Evolutionary conservation across 2,888 invertebrate species (phyloP).

Genomic region (Cryptus viduatorius): DNA sequence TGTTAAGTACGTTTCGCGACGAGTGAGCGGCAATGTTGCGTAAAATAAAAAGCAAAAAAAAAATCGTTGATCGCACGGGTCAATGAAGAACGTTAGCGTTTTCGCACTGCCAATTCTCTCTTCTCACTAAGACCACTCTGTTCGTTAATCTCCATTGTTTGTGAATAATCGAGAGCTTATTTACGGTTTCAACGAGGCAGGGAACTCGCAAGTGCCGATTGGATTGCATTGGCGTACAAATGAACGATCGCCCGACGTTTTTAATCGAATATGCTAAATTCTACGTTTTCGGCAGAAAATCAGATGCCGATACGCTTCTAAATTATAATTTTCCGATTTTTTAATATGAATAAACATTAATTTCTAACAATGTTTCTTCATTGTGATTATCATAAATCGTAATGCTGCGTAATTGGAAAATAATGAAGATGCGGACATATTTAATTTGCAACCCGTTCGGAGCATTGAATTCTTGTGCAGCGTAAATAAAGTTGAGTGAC

Average conservation of each 20-base stretch:
- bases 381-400: too few relatives aligned
- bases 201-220: constrained; percentile 23
- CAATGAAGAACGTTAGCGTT: constrained; percentile 27
- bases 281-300: neutral
- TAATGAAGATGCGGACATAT: too few relatives aligned
- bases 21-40: neutral
- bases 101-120: constrained; percentile 55
- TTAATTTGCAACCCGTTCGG: constrained; percentile 85
- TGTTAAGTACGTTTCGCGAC: neutral
- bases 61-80: neutral
- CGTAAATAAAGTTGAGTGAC: constrained; percentile 89
- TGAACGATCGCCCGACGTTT: constrained; percentile 21
- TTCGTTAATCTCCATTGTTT: constrained; percentile 58
- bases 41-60: constrained; percentile 2
- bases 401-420: too few relatives aligned
- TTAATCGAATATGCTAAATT: neutral
- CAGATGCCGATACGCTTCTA: too few relatives aligned
- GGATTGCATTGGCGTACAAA: constrained; percentile 39
- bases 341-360: too few relatives aligned
- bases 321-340: too few relatives aligned
- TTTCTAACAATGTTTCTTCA: too few relatives aligned
- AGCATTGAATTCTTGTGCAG: constrained; percentile 91
- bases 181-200: constrained; percentile 53
- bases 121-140: constrained; percentile 25
- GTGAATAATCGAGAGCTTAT: constrained; percentile 44